These are phyloP conservation scores for Pogona vitticeps DNA, from an alignment of 2,113 vertebrate species.

Conservation along the genomic window DNA sequence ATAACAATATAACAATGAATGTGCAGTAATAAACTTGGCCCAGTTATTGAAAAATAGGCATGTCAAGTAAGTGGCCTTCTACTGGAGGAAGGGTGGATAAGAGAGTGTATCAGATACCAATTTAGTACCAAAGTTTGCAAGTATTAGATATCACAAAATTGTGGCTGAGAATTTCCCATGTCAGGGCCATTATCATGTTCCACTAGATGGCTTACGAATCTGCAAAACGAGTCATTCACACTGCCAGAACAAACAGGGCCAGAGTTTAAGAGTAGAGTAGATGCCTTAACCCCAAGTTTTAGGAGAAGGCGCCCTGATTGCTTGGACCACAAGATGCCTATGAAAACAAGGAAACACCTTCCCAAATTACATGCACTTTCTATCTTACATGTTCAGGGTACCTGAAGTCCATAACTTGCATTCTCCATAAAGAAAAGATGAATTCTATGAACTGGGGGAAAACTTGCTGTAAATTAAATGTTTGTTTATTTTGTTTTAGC, in stretches of 20 bases:
- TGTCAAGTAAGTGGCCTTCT: neutral
- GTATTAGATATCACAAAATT: neutral
- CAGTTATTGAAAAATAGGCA: neutral
- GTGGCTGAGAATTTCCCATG: neutral
- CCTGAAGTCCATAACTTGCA: neutral
- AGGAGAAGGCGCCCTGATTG: no score
- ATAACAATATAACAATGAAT: neutral
- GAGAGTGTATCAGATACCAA: neutral
- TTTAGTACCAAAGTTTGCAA: neutral
- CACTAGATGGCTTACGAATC: neutral
- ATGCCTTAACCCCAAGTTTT: no score
- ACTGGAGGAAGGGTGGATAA: neutral
- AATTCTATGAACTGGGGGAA: neutral
- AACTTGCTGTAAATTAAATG: neutral
- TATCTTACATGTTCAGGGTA: no score
- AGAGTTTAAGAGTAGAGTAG: no score
- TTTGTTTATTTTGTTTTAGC: neutral
- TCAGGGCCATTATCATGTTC: neutral
- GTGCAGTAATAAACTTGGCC: neutral
- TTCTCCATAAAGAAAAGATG: neutral
- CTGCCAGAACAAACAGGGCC: neutral
- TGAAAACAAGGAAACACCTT: no score
- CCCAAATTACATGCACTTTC: no score
- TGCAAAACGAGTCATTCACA: neutral
- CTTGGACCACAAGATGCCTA: no score